phyloP scores from a whole-genome alignment of 1,140 invertebrate genomes.

The Tetramorium simillimum region DNA sequence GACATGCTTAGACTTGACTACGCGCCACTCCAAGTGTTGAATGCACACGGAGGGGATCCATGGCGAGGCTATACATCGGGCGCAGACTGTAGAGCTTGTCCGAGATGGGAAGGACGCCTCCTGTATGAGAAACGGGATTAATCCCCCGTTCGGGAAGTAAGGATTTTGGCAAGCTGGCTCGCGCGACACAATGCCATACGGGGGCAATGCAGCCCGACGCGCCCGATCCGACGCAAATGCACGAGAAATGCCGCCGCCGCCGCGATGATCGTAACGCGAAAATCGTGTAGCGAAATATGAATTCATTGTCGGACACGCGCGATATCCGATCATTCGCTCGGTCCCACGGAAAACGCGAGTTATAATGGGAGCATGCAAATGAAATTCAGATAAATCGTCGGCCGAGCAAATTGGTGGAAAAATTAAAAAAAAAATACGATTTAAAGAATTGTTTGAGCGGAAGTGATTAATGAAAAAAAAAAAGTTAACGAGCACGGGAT shows the following conservation, averaged over 20 bases:
- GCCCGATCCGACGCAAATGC: neutral
- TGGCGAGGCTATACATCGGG: conserved; percentile 15
- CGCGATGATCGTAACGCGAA: conserved; percentile 43
- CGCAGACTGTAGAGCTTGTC: neutral
- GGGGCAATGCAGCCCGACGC: neutral
- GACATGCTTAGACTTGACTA: neutral
- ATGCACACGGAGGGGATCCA: conserved; percentile 29
- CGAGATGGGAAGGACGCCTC: conserved; percentile 15
- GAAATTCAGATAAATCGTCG: conserved; percentile 31
- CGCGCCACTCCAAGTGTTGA: neutral
- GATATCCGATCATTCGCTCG: neutral
- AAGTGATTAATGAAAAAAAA: conserved; percentile 7
- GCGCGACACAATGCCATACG: conserved; percentile 1
- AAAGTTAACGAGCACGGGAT: neutral
- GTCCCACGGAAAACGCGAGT: neutral
- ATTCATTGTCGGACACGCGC: conserved; percentile 4
- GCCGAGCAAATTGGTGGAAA: neutral
- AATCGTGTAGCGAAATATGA: conserved; percentile 32
- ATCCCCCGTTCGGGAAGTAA: conserved; percentile 26
- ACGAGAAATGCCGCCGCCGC: neutral
- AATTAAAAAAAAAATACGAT: neutral
- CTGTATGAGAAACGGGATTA: conserved; percentile 44
- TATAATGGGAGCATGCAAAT: neutral
- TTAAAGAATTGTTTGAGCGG: neutral
- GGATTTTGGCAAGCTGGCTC: conserved; percentile 33